Evolutionary conservation across 2,888 invertebrate genomes (phyloP).

Genomic region (Congeria kusceri): DNA sequence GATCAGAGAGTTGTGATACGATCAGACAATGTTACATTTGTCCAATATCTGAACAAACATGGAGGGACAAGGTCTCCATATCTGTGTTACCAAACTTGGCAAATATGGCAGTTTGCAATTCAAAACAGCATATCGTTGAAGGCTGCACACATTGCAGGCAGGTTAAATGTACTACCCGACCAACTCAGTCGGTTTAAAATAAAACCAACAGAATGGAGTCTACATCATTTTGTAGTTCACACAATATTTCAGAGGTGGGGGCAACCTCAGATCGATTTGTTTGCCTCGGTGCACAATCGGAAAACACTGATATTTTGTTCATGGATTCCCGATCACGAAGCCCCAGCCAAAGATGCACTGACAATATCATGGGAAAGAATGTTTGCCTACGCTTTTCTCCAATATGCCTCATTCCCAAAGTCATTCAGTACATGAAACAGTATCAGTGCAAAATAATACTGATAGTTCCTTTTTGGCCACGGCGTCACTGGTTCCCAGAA

Average conservation of each 20-base stretch:
- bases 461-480: slow-evolving; percentile 36
- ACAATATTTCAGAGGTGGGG: no score
- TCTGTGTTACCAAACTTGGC: slow-evolving; percentile 13
- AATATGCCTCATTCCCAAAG: slow-evolving; percentile 33
- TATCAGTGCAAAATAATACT: slow-evolving; percentile 29
- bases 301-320: slow-evolving; percentile 14
- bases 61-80: slow-evolving; percentile 9
- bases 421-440: slow-evolving; percentile 25
- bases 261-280: slow-evolving; percentile 3
- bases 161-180: slow-evolving; percentile 34
- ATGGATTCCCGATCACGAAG: slow-evolving; percentile 2
- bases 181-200: slow-evolving; percentile 11
- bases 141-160: slow-evolving; percentile 33
- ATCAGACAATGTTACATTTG: slow-evolving; percentile 26
- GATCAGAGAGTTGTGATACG: slow-evolving; percentile 14
- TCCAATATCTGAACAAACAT: slow-evolving; percentile 38
- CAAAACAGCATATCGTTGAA: slow-evolving; percentile 11
- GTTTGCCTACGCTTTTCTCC: slow-evolving; percentile 47
- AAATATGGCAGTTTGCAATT: slow-evolving; percentile 20
- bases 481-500: slow-evolving; percentile 36
- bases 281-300: no score
- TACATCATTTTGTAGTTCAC: no score
- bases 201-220: slow-evolving; percentile 24
- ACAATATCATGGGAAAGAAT: slow-evolving; percentile 24
- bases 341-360: no score